A percentile compares a stretch with the other conserved stretches of the same genome.
phyloP scores from a whole-genome alignment of 2,888 invertebrate genomes.

The Thymelicus lineola region DNA sequence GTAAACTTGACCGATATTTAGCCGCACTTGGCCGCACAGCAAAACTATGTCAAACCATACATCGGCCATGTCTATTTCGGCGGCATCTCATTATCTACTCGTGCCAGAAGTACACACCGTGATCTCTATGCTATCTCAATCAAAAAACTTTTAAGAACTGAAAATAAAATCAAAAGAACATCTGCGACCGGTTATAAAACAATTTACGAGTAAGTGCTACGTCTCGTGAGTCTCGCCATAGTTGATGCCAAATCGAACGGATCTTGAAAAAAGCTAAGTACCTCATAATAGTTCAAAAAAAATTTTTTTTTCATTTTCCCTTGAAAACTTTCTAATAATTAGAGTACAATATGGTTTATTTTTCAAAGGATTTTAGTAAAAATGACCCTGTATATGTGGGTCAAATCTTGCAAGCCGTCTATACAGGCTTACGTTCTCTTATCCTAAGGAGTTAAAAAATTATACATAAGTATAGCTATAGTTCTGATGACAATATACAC shows the following conservation, averaged over 20 bases:
- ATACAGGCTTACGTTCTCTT: too few species aligned
- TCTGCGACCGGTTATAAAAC: conserved; percentile 14
- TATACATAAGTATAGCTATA: too few species aligned
- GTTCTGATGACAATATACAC: too few species aligned
- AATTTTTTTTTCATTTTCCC: too few species aligned
- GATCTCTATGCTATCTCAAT: conserved; percentile 38
- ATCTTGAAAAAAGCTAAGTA: too few species aligned
- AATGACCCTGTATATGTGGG: too few species aligned
- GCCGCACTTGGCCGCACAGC: conserved; percentile 53
- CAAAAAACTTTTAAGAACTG: conserved; percentile 37
- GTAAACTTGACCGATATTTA: conserved; percentile 53
- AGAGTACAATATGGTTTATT: too few species aligned
- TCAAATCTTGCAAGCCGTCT: too few species aligned
- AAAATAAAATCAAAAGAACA: conserved; percentile 11
- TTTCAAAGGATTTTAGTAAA: too few species aligned
- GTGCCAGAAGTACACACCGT: conserved; percentile 50
- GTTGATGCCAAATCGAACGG: not conserved
- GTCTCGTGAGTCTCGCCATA: not conserved
- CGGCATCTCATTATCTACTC: conserved; percentile 49
- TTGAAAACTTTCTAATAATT: too few species aligned
- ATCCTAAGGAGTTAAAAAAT: too few species aligned
- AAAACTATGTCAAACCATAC: conserved; percentile 53
- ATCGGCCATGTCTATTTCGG: conserved; percentile 51
- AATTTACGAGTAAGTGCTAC: not conserved
- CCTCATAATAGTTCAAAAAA: too few species aligned